Conservation (phyloP, 2,113 vertebrate species). For the Narcine bancroftii region DNA sequence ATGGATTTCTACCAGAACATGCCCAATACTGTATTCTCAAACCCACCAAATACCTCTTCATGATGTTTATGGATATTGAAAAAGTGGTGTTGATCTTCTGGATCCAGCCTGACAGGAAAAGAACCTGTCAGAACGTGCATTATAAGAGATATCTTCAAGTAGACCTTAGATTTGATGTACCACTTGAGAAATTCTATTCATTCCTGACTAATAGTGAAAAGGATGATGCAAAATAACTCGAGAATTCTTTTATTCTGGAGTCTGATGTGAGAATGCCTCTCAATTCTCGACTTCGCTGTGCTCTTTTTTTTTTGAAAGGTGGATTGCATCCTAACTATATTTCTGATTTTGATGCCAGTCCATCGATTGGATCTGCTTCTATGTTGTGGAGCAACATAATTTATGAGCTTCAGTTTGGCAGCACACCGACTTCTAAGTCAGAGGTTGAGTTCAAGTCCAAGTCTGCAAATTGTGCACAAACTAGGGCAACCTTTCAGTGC, state of each 20-base stretch:
- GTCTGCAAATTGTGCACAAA: neutral
- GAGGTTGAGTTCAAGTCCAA: neutral
- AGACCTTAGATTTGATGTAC: neutral
- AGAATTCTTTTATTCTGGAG: neutral
- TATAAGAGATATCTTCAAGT: neutral
- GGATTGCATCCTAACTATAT: no score
- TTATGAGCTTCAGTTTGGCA: constrained; percentile 1
- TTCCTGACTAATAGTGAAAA: neutral
- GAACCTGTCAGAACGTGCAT: neutral
- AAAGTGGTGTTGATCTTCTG: no score
- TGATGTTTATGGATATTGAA: no score
- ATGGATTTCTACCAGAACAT: no score
- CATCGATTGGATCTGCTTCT: neutral
- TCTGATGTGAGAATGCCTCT: neutral
- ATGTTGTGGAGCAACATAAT: neutral
- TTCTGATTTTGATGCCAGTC: neutral
- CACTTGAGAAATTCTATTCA: neutral
- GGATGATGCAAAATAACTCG: neutral
- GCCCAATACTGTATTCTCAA: no score
- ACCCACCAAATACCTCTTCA: no score
- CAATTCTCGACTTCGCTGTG: neutral
- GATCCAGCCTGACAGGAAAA: neutral
- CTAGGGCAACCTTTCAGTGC: no score
- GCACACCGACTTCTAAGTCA: neutral
- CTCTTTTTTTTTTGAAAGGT: neutral